Evolutionary conservation across 2,113 vertebrate species (phyloP).

Genomic region (Nipponia nippon): DNA sequence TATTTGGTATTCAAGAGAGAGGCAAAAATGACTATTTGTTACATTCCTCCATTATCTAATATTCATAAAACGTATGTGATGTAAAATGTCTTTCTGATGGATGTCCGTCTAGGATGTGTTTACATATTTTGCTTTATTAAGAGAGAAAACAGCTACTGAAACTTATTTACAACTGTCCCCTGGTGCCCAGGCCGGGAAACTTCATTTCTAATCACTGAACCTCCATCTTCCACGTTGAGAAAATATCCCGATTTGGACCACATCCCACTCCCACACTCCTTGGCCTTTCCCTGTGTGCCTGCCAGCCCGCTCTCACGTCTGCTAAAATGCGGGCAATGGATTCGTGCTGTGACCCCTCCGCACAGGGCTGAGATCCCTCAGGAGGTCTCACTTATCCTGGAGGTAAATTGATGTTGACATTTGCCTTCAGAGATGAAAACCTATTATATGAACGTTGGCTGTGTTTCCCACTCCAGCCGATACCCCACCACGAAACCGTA

Average conservation of each 20-base stretch:
- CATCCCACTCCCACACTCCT: background rate
- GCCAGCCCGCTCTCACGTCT: background rate
- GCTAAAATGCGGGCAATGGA: background rate
- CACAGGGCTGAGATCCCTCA: background rate
- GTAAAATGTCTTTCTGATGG: conserved; percentile 30
- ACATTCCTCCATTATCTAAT: conserved; percentile 45
- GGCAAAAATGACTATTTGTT: conserved; percentile 43
- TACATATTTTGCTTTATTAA: background rate
- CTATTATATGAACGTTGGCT: background rate
- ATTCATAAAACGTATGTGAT: conserved; percentile 7
- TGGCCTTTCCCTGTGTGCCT: background rate
- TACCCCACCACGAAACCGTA: background rate
- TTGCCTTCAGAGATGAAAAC: conserved; percentile 38
- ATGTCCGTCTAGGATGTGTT: background rate
- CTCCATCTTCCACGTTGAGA: background rate
- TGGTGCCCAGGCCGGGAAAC: background rate
- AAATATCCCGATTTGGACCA: background rate
- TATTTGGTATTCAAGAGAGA: conserved; percentile 46
- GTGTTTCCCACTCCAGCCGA: background rate
- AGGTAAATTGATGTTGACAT: conserved; percentile 42
- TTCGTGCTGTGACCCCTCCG: background rate
- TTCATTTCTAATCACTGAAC: background rate
- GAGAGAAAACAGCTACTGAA: background rate
- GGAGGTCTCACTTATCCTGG: conserved; percentile 21
- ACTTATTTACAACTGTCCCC: background rate